These are phyloP conservation scores for Protaetia brevitarsis DNA, from an alignment of 1,140 invertebrate genomes.

Conservation along the genomic window DNA sequence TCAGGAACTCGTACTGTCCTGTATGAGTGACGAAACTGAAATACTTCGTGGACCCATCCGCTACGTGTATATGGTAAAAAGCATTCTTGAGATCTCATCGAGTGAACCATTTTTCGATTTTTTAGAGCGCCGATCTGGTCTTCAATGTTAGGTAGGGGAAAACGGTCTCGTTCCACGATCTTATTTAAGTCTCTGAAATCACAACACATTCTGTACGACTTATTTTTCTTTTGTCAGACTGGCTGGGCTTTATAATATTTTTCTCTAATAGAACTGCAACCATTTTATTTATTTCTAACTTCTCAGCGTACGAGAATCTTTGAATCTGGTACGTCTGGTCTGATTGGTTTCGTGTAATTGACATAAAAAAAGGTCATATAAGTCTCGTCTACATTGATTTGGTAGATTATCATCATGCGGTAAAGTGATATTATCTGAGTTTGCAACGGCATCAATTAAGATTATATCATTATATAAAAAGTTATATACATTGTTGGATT, in stretches of 20 bases:
- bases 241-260: conserved; percentile 25
- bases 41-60: too few relatives aligned
- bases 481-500: too few relatives aligned
- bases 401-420: too few relatives aligned
- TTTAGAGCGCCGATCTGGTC: conserved; percentile 26
- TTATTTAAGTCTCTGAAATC: conserved; percentile 52
- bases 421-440: too few relatives aligned
- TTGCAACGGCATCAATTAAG: too few relatives aligned
- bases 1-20: too few relatives aligned
- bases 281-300: not conserved
- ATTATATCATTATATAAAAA: too few relatives aligned
- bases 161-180: conserved; percentile 36
- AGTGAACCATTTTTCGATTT: not conserved
- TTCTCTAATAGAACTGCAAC: not conserved
- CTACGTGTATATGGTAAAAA: conserved; percentile 33
- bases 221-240: conserved; percentile 28
- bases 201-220: conserved; percentile 48
- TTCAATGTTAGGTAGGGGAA: conserved; percentile 15
- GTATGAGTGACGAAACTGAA: too few relatives aligned
- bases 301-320: not conserved
- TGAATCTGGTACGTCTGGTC: too few relatives aligned
- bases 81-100: conserved; percentile 34
- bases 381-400: too few relatives aligned
- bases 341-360: too few relatives aligned
- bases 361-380: too few relatives aligned